These are phyloP conservation scores for Catamblyrhynchus diadema DNA, from an alignment of 2,797 vertebrate genomes.

Conservation along the genomic window DNA sequence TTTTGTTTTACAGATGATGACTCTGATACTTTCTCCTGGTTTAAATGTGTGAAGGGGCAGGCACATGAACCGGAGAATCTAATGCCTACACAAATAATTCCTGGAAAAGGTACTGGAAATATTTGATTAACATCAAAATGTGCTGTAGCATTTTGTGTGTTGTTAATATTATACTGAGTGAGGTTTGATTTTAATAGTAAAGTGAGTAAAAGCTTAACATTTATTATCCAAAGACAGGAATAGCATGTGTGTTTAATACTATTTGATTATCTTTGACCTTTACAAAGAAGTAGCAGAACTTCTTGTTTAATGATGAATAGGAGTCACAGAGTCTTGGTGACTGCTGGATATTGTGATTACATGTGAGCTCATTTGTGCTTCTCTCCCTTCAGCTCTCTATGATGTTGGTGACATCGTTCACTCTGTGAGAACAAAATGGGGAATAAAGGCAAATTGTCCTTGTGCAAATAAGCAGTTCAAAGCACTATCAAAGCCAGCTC, in stretches of 20 bases:
- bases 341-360: neutral
- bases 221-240: neutral
- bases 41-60: conserved; percentile 81
- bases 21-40: conserved; percentile 77
- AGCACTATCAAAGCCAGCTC: conserved; percentile 71
- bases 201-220: neutral
- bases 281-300: neutral
- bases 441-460: conserved; percentile 82
- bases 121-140: neutral
- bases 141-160: neutral
- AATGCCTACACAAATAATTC: conserved; percentile 83
- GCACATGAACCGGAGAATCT: conserved; percentile 79
- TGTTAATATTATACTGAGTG: neutral
- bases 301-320: neutral
- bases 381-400: conserved; percentile 73
- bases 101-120: conserved; percentile 76
- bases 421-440: conserved; percentile 80
- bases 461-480: conserved; percentile 79
- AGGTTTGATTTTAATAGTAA: neutral
- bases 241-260: neutral
- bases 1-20: conserved; percentile 65
- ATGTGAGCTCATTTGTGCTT: neutral
- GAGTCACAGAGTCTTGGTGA: neutral
- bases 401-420: conserved; percentile 82
- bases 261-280: neutral